A percentile compares a stretch with the other conserved stretches of the same genome.
Conservation (phyloP, 37 sponge, comb jelly and placozoan species). For the Agelas oroides region DNA sequence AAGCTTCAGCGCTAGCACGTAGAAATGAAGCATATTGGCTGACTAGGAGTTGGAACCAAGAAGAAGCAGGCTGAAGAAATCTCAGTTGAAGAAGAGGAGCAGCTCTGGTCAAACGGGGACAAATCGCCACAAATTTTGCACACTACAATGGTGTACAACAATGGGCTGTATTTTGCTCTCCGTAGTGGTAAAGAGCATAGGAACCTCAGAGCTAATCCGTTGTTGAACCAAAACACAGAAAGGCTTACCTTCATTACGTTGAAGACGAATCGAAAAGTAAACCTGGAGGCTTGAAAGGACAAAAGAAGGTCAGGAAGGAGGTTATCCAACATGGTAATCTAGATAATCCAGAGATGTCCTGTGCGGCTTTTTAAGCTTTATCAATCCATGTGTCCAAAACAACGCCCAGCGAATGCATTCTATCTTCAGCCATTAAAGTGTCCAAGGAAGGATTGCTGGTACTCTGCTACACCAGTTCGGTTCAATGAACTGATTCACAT, state of each 20-base stretch:
- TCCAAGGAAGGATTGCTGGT: neutral
- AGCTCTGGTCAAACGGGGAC: constrained; percentile 3
- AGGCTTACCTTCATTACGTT: constrained; percentile 10
- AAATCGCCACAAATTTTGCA: constrained; percentile 9
- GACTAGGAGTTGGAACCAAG: too few species aligned
- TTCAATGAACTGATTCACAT: too few species aligned
- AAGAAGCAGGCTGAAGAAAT: constrained; percentile 19
- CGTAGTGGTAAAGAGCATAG: too few species aligned
- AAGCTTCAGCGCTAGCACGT: too few species aligned
- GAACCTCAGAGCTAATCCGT: too few species aligned
- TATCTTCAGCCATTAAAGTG: constrained; percentile 3
- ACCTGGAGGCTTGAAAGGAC: constrained; percentile 36
- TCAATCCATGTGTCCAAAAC: constrained; percentile 1
- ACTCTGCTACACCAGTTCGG: too few species aligned
- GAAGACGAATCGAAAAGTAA: constrained; percentile 49
- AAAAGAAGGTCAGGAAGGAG: constrained; percentile 5
- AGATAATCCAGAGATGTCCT: constrained; percentile 8
- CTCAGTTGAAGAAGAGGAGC: constrained; percentile 11
- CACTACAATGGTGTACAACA: constrained; percentile 18
- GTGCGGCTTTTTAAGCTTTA: constrained; percentile 25
- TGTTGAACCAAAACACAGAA: constrained; percentile 3
- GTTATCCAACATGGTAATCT: constrained; percentile 30
- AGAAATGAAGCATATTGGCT: too few species aligned
- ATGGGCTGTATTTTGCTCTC: too few species aligned
- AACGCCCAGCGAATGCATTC: constrained; percentile 10